Percentiles rank a stretch among this genome's conserved stretches.
These are phyloP conservation scores for Drosophila lutescens DNA, from an alignment of 2,888 invertebrate genomes.

Conservation along the genomic window DNA sequence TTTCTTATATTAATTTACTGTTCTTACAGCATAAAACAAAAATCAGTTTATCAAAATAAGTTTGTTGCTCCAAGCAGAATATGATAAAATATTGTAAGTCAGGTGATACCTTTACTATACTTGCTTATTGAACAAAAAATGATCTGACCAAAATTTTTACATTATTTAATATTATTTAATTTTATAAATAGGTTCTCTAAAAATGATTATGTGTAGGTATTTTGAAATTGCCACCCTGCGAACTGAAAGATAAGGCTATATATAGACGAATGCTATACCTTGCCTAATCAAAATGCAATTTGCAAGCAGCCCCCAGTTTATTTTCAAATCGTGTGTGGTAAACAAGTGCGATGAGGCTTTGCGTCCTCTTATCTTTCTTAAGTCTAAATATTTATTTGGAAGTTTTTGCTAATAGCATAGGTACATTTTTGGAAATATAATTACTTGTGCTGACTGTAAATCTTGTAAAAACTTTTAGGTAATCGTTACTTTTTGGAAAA, in stretches of 20 bases:
- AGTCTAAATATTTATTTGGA: neutral
- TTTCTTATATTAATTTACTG: no score
- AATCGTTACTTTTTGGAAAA: conserved; percentile 65
- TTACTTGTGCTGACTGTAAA: neutral
- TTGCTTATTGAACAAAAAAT: no score
- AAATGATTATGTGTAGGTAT: neutral
- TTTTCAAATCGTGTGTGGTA: conserved; percentile 12
- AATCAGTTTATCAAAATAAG: no score
- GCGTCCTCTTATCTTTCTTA: conserved; percentile 17
- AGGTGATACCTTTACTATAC: no score
- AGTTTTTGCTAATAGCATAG: conserved; percentile 41
- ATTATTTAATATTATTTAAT: no score
- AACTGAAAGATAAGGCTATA: conserved; percentile 1
- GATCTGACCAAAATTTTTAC: no score
- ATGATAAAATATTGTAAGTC: no score
- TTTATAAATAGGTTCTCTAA: neutral
- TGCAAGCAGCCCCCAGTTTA: conserved; percentile 29
- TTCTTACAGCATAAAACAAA: no score
- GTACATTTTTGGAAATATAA: conserved; percentile 3
- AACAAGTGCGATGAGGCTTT: conserved; percentile 55
- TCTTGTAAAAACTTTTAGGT: conserved; percentile 15
- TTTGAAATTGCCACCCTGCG: neutral
- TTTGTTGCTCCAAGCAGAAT: no score
- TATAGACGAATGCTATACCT: neutral
- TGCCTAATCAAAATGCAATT: conserved; percentile 17